Evolutionary conservation across 2,888 invertebrate genomes (phyloP), one percentile per base, ranked within the genome.

Genomic region (Cordilura impudica): DNA sequence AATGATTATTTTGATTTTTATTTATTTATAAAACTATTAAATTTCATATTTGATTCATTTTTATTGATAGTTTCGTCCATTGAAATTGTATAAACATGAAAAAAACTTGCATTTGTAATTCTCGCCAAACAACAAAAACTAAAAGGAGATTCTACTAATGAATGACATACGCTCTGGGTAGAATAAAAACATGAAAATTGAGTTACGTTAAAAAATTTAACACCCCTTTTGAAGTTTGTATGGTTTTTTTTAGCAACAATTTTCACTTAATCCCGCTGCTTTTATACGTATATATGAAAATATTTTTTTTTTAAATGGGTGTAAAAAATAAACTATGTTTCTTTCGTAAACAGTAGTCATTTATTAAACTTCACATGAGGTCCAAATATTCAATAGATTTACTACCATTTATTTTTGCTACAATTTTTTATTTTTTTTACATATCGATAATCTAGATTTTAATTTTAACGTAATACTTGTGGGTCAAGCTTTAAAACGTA

Each of bases 201-300:
- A 73, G 29, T 58, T 66, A 43, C 29, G 39, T 58, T 7, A 66
- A 39, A 39, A 29, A 39, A 4, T 14, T n/a, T 43, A 12, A 47
- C 72, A 58, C 58, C 65, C 65, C n/a, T 12, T n/a, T n/a, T 72
- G 61, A 19, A 43, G 23, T 16, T 4, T 5, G 35, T 19, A 58
- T 16, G 19, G 23, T 4, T 70, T 49, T 16, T 49, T 49, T 31
- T 19, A 23, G 16, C 65, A 54, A 54, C 29, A n/a, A n/a, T 31
- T 45, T 63, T 21, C 31, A 61, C 16, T 39, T 49, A 51, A 18
- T 67, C 43, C 60, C 26, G 66, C 51, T 74, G 67, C 0, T 60
- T 73, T 66, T 61, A 19, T 47, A 16, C 18, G 12, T 26, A 51
- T 51, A 51, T n/a, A n/a, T n/a, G n/a, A n/a, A n/a, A n/a, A n/a